Evolutionary conservation across 1,140 invertebrate species (phyloP).

Genomic region (Amphibalanus amphitrite): DNA sequence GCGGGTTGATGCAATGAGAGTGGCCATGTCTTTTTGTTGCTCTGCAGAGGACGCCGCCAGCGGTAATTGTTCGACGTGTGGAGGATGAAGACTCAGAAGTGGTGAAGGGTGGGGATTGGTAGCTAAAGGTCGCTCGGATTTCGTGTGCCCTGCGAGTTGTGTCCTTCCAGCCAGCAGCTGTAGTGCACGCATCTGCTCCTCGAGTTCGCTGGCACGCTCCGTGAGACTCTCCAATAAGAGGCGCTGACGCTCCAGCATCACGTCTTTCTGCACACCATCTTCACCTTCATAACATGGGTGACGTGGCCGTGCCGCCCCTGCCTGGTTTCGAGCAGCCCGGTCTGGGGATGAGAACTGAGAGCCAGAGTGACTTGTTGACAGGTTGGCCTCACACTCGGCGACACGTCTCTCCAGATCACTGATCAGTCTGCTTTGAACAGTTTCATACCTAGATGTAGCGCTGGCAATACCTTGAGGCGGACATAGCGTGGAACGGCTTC

Average conservation of each 20-base stretch:
- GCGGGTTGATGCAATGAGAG: neutral
- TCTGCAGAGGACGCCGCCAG: too few species aligned
- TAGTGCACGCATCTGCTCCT: neutral
- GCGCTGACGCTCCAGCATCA: neutral
- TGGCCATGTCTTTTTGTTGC: neutral
- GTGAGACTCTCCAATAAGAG: neutral
- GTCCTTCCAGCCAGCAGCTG: neutral
- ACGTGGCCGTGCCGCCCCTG: neutral
- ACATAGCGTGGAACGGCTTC: too few species aligned
- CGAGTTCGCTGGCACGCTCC: neutral
- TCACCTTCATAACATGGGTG: neutral
- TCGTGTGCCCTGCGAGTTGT: neutral
- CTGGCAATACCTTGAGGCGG: too few species aligned
- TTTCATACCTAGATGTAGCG: too few species aligned
- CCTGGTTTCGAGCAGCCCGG: too few species aligned
- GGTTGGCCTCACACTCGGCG: neutral
- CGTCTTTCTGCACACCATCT: neutral
- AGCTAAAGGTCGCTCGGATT: neutral
- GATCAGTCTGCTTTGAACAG: neutral
- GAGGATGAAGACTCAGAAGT: too few species aligned
- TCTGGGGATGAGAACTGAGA: neutral
- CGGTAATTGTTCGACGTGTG: too few species aligned
- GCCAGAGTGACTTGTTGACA: neutral
- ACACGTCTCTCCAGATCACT: neutral
- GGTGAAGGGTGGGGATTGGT: neutral